These are phyloP conservation scores for Lasiurus cinereus DNA, from an alignment of 2,113 vertebrate species.

Conservation along the genomic window DNA sequence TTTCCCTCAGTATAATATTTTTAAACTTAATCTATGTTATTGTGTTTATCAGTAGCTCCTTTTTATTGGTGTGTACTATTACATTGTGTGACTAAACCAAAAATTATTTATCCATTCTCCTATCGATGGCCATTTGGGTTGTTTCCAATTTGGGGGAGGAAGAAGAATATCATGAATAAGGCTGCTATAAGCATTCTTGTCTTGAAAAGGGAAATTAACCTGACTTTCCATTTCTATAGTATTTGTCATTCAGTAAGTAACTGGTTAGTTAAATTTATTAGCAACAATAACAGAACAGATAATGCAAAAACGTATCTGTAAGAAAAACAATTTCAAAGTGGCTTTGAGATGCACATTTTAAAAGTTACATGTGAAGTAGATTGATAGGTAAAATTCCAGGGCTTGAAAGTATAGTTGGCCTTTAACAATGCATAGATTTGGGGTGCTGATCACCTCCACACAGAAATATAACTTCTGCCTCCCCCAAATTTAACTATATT, in stretches of 20 bases:
- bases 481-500: background rate
- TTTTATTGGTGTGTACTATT: background rate
- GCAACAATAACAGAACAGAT: background rate
- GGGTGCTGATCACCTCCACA: background rate
- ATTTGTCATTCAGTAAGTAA: background rate
- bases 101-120: background rate
- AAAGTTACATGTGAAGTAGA: background rate
- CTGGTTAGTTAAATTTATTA: background rate
- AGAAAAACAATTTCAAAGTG: background rate
- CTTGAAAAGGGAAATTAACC: background rate
- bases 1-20: background rate
- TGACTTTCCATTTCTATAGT: background rate
- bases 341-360: constrained; percentile 13
- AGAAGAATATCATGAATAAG: background rate
- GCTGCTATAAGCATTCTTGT: background rate
- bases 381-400: background rate
- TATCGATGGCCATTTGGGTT: background rate
- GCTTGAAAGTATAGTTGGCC: background rate
- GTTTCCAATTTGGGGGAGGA: background rate
- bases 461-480: background rate
- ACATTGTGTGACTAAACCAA: background rate
- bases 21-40: background rate
- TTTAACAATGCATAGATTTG: background rate
- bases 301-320: background rate
- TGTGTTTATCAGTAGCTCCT: background rate